phyloP scores from a whole-genome alignment of 1,140 invertebrate species.

The Amphibalanus amphitrite region DNA sequence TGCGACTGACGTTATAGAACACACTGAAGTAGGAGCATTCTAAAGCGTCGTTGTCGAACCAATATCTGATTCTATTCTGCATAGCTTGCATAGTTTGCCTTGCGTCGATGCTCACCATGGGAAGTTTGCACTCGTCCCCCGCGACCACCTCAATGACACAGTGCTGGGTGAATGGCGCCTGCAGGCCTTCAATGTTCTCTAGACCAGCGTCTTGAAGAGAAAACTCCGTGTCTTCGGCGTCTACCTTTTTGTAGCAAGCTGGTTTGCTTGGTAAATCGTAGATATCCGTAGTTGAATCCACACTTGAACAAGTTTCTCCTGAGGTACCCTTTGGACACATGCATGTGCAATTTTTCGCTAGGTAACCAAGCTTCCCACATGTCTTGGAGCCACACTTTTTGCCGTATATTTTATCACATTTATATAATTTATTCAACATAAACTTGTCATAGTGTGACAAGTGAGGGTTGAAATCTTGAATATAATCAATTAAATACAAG shows the following conservation, averaged over 20 bases:
- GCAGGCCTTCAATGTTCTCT: neutral
- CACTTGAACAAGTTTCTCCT: neutral
- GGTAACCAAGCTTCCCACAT: neutral
- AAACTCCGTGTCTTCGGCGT: neutral
- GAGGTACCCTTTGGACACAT: neutral
- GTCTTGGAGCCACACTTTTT: neutral
- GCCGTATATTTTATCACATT: neutral
- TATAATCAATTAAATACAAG: neutral
- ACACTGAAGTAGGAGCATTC: neutral
- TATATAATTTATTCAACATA: neutral
- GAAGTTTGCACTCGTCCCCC: neutral
- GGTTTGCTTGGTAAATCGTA: neutral
- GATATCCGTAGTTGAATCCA: neutral
- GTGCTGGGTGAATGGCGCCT: neutral
- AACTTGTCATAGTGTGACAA: neutral
- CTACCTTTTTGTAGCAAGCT: neutral
- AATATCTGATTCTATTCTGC: neutral
- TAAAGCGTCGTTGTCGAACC: neutral
- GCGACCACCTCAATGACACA: neutral
- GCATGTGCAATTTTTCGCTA: neutral
- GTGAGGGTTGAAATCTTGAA: neutral
- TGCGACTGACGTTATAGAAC: neutral
- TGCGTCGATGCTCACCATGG: neutral
- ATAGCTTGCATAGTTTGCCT: neutral
- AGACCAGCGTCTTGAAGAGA: neutral